phyloP scores from a whole-genome alignment of 2,113 vertebrate species.

The Mus spicilegus region DNA sequence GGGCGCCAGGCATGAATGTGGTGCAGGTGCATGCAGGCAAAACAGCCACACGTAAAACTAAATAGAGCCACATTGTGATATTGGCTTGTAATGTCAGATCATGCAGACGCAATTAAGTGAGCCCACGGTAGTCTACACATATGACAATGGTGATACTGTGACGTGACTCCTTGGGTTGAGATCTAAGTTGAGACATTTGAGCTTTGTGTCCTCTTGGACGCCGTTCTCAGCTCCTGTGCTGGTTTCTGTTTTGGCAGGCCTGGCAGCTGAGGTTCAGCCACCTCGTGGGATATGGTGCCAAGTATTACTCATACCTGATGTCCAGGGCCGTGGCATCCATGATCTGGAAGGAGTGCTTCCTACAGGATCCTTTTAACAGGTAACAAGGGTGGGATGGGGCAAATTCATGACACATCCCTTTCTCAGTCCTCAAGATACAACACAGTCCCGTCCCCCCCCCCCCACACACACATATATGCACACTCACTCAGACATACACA shows the following conservation, averaged over 20 bases:
- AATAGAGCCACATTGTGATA: not conserved
- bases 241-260: slow-evolving; percentile 88
- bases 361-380: slow-evolving; percentile 95
- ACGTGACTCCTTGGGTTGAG: too few relatives aligned
- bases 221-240: not conserved
- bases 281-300: slow-evolving; percentile 97
- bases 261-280: slow-evolving; percentile 99
- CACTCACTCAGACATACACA: too few relatives aligned
- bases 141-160: accelerated
- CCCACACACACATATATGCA: too few relatives aligned
- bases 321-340: slow-evolving; percentile 98
- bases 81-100: not conserved
- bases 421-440: not conserved
- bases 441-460: too few relatives aligned
- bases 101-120: not conserved
- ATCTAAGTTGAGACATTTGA: too few relatives aligned
- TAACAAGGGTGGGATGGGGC: slow-evolving; percentile 77
- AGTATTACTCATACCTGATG: slow-evolving; percentile 99
- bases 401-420: not conserved
- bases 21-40: not conserved
- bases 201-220: accelerated
- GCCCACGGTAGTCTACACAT: not conserved
- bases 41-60: not conserved
- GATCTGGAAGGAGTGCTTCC: slow-evolving; percentile 98
- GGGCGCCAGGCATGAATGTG: not conserved